Conservation (phyloP, 2,797 vertebrate genomes). For the Manis javanica region DNA sequence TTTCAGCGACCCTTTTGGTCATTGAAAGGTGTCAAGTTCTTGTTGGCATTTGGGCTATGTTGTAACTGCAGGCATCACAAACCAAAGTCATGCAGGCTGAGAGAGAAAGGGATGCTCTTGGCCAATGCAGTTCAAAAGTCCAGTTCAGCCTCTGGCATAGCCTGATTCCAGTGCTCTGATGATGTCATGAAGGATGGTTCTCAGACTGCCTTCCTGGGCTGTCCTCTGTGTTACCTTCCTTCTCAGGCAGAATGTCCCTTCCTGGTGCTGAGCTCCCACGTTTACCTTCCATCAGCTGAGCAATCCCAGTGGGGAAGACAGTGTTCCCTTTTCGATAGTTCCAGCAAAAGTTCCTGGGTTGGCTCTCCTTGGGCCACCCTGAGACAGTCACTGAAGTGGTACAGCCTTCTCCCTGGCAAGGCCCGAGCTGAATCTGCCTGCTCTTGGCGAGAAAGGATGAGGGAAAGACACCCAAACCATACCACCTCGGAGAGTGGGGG, state of each 20-base stretch:
- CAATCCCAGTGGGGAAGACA: background rate
- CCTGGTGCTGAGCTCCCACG: background rate
- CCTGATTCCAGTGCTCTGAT: background rate
- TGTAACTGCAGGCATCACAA: conserved; percentile 33
- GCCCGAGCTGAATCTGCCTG: background rate
- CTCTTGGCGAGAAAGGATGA: background rate
- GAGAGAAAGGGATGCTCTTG: background rate
- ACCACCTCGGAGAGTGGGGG: background rate
- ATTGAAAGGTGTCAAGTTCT: conserved; percentile 29
- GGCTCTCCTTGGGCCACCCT: background rate
- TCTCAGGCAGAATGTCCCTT: background rate
- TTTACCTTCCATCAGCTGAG: background rate
- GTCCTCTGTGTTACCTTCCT: background rate
- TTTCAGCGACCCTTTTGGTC: conserved; percentile 25
- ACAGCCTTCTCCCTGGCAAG: background rate
- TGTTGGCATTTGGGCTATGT: background rate
- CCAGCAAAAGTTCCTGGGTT: background rate
- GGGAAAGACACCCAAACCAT: background rate
- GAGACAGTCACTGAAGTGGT: background rate
- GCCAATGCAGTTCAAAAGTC: background rate
- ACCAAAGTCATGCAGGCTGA: background rate
- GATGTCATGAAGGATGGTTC: background rate
- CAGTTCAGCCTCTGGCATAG: background rate
- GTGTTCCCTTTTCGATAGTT: background rate
- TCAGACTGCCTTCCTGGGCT: background rate